Evolutionary conservation across 2,113 vertebrate species (phyloP).

Genomic region (Aptenodytes forsteri): DNA sequence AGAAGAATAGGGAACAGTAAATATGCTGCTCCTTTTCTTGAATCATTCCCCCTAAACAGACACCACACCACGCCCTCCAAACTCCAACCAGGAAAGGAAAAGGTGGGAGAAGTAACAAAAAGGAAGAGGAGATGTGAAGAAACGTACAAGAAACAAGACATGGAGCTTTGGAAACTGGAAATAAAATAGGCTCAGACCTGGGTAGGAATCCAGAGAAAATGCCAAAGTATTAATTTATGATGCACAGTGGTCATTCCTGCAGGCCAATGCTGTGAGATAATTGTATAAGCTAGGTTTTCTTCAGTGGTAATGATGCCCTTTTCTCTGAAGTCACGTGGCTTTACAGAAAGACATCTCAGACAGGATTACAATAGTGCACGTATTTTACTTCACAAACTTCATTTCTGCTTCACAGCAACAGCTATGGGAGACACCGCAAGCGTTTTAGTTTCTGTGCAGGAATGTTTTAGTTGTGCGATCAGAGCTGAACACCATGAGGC

Average conservation of each 20-base stretch:
- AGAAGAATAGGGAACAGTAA: not conserved
- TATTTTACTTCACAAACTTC: not conserved
- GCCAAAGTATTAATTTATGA: not conserved
- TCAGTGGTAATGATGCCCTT: not conserved
- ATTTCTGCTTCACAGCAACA: not conserved
- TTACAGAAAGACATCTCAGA: not conserved
- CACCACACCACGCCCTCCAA: not conserved
- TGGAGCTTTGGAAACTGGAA: not conserved
- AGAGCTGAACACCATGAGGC: not conserved
- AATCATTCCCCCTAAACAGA: not conserved
- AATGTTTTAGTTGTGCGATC: not conserved
- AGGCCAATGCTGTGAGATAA: not conserved
- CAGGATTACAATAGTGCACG: not conserved
- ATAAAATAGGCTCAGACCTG: not conserved
- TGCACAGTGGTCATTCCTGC: not conserved
- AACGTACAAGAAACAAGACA: not conserved
- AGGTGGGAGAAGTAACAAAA: not conserved
- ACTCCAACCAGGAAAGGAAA: not conserved
- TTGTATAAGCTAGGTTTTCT: not conserved
- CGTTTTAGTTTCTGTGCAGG: fast-evolving
- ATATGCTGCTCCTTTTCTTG: not conserved
- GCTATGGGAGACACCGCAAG: not conserved
- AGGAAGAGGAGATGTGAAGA: not conserved
- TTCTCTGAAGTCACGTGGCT: not conserved
- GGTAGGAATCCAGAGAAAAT: not conserved